phyloP scores from a whole-genome alignment of 2,888 invertebrate species.

The Caenorhabditis sinica region DNA sequence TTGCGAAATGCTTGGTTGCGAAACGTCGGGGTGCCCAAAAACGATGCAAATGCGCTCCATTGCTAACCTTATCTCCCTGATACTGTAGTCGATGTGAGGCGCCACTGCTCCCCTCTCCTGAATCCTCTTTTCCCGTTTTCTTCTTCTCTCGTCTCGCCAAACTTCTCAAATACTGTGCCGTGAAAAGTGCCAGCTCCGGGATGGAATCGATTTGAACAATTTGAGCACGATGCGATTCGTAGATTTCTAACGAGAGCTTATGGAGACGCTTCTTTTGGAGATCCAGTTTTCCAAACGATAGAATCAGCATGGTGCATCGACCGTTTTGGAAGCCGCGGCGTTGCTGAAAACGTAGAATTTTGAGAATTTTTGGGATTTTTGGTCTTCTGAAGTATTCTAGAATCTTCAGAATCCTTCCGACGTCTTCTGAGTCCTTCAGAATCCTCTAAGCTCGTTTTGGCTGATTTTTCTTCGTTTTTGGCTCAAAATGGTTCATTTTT shows the following conservation, averaged over 20 bases:
- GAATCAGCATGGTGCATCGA: conserved; percentile 64
- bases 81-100: conserved; percentile 55
- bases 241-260: conserved; percentile 53
- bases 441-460: too few relatives aligned
- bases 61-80: conserved; percentile 54
- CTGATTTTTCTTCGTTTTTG: too few relatives aligned
- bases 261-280: conserved; percentile 61
- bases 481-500: neutral
- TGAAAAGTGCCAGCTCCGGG: conserved; percentile 55
- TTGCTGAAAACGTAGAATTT: conserved; percentile 48
- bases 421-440: neutral
- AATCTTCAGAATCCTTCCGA: neutral
- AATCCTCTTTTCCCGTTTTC: neutral
- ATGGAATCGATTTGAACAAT: conserved; percentile 51
- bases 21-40: neutral
- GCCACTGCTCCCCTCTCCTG: neutral
- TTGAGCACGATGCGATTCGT: conserved; percentile 61
- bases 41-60: neutral
- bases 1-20: neutral
- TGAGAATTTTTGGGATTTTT: neutral
- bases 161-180: conserved; percentile 63
- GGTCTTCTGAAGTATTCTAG: neutral
- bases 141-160: conserved; percentile 59
- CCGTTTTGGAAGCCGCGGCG: conserved; percentile 50
- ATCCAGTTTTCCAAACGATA: conserved; percentile 60